Evolutionary conservation across 2,797 vertebrate genomes (phyloP).

Genomic region (Protonibea diacanthus): DNA sequence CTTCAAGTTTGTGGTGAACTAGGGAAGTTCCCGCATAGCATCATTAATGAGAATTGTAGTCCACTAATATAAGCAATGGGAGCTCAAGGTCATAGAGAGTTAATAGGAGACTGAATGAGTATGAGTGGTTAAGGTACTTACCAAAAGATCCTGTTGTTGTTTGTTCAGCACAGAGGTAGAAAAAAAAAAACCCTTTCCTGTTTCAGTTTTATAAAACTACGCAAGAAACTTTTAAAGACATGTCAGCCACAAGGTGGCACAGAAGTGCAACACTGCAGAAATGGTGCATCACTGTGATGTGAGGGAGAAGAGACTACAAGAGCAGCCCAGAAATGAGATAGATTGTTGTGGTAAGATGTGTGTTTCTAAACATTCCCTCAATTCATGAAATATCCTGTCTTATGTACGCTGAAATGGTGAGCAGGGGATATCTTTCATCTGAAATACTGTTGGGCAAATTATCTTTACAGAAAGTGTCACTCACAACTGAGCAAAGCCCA

Average conservation of each 20-base stretch:
- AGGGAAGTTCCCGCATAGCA: background rate
- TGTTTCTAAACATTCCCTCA: background rate
- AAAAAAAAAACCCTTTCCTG: background rate
- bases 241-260: slow-evolving; percentile 59
- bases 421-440: background rate
- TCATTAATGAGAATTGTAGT: background rate
- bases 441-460: background rate
- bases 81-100: background rate
- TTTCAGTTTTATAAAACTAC: background rate
- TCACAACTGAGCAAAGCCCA: background rate
- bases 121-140: background rate
- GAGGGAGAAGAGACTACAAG: slow-evolving; percentile 5
- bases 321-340: background rate
- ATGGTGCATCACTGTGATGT: slow-evolving; percentile 27
- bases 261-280: slow-evolving; percentile 36
- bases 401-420: background rate
- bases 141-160: background rate
- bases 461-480: background rate
- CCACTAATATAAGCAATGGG: background rate
- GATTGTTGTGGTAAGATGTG: background rate
- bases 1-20: background rate
- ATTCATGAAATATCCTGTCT: background rate
- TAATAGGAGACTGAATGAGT: too few relatives aligned
- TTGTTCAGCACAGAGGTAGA: background rate
- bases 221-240: background rate